Evolutionary conservation across 2,113 vertebrate genomes (phyloP).

Genomic region (Phyllostomus hastatus): DNA sequence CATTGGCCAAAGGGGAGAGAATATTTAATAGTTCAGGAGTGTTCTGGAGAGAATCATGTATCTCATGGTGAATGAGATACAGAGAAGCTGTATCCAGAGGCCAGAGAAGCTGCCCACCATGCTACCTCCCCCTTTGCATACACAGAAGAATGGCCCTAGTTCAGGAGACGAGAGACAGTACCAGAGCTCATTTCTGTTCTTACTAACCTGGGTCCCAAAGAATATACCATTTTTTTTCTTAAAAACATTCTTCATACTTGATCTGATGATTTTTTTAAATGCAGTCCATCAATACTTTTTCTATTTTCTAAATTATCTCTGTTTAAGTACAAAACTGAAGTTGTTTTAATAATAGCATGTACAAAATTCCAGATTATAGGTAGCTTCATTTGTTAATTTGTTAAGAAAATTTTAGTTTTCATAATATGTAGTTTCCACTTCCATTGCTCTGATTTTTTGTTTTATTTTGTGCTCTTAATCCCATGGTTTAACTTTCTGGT

Average conservation of each 20-base stretch:
- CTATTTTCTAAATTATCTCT: conserved; percentile 16
- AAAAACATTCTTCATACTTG: background rate
- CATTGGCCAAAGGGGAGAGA: background rate
- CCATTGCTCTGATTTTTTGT: background rate
- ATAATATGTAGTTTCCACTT: background rate
- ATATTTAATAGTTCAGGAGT: background rate
- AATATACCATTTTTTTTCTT: background rate
- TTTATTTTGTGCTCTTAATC: conserved; percentile 23
- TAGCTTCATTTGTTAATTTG: background rate
- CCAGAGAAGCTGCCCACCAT: background rate
- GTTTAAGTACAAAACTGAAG: conserved; percentile 15
- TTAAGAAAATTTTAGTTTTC: conserved; percentile 4
- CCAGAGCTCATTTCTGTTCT: background rate
- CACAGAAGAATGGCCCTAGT: background rate
- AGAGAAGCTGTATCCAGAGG: no score
- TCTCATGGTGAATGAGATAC: background rate
- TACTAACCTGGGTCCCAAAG: background rate
- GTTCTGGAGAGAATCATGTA: background rate
- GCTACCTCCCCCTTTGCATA: background rate
- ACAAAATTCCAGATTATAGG: background rate
- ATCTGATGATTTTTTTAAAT: conserved; percentile 26
- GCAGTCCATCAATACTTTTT: background rate
- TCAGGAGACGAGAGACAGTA: background rate
- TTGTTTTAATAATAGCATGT: background rate
- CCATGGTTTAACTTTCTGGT: conserved; percentile 37